Evolutionary conservation across 2,797 vertebrate genomes (phyloP).

Genomic region (Pitangus sulphuratus): DNA sequence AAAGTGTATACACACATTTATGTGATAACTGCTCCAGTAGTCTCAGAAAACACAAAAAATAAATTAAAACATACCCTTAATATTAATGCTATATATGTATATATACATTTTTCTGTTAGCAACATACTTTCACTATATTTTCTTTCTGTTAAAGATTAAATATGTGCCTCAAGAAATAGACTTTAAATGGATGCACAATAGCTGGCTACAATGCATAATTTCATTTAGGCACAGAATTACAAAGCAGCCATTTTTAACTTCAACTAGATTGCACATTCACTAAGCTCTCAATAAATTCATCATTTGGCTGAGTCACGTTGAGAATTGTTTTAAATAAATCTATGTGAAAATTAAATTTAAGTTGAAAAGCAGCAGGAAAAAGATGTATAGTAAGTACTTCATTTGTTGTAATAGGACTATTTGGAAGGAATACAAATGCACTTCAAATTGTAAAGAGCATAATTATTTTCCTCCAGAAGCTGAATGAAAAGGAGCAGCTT

Average conservation of each 20-base stretch:
- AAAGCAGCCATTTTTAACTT: constrained; percentile 58
- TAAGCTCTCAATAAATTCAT: constrained; percentile 70
- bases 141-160: background rate
- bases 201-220: constrained; percentile 49
- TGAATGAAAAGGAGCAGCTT: constrained; percentile 17
- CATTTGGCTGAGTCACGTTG: constrained; percentile 54
- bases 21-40: background rate
- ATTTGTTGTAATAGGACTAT: constrained; percentile 52
- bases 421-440: constrained; percentile 61
- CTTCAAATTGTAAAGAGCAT: constrained; percentile 9
- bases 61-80: background rate
- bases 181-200: constrained; percentile 14
- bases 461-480: constrained; percentile 56
- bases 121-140: constrained; percentile 5
- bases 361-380: constrained; percentile 62
- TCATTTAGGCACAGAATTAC: constrained; percentile 44
- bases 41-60: background rate
- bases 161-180: background rate
- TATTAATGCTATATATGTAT: background rate
- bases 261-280: constrained; percentile 54
- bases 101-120: background rate
- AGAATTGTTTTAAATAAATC: constrained; percentile 69
- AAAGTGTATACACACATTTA: background rate
- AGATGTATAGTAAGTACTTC: constrained; percentile 60
- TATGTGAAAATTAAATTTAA: constrained; percentile 72